Evolutionary conservation across 2,888 invertebrate species (phyloP).

Genomic region (Acleris laterana): DNA sequence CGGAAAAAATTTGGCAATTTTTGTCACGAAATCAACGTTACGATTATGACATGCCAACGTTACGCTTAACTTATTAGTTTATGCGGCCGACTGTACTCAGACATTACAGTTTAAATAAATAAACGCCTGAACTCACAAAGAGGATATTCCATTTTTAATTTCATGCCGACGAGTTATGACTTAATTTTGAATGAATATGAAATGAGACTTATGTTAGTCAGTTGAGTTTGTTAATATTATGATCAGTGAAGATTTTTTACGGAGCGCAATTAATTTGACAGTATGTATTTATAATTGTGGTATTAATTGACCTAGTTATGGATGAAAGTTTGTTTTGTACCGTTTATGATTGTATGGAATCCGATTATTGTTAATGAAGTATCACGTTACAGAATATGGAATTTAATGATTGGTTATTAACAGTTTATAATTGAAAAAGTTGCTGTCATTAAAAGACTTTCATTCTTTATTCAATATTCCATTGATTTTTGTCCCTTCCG

Average conservation of each 20-base stretch:
- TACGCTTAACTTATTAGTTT: constrained; percentile 44
- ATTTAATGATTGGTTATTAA: no score
- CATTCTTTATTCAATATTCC: no score
- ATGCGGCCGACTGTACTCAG: constrained; percentile 40
- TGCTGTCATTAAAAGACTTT: no score
- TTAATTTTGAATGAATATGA: constrained; percentile 3
- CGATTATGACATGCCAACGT: constrained; percentile 47
- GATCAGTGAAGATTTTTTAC: not conserved
- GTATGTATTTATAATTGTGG: constrained; percentile 8
- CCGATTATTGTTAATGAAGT: not conserved
- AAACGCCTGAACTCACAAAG: not conserved
- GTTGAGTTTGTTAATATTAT: not conserved
- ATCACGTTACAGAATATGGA: not conserved
- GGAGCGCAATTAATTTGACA: constrained; percentile 18
- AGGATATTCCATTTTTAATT: not conserved
- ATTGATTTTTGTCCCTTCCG: no score
- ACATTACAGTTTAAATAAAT: constrained; percentile 6
- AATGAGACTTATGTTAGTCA: not conserved
- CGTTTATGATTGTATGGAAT: not conserved
- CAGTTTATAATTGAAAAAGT: no score
- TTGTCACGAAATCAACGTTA: constrained; percentile 40
- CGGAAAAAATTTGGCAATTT: constrained; percentile 46
- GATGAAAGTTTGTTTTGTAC: constrained; percentile 13
- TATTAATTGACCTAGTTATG: constrained; percentile 9
- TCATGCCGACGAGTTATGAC: not conserved